phyloP scores from a whole-genome alignment of 2,797 vertebrate species.

The Furcifer pardalis region DNA sequence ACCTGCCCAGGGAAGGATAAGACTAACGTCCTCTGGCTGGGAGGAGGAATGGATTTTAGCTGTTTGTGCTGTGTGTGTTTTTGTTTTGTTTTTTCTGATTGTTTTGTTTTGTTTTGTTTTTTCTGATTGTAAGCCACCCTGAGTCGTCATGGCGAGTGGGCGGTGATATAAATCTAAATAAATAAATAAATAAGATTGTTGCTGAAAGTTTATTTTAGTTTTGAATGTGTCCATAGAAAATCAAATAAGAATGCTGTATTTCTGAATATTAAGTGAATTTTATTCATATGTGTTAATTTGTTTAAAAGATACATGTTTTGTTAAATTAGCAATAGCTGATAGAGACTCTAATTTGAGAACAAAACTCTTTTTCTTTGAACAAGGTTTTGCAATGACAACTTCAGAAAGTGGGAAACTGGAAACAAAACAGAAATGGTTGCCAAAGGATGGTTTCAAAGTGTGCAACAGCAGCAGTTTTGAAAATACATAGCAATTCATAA shows the following conservation, averaged over 20 bases:
- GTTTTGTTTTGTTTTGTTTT: too few species aligned
- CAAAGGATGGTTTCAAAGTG: not conserved
- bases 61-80: too few species aligned
- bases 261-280: slow-evolving; percentile 43
- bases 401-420: slow-evolving; percentile 39
- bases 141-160: too few species aligned
- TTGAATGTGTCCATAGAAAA: slow-evolving; percentile 35
- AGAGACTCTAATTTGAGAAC: slow-evolving; percentile 40
- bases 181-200: too few species aligned
- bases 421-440: slow-evolving; percentile 10
- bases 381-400: slow-evolving; percentile 13
- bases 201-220: slow-evolving; percentile 3
- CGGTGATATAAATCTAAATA: too few species aligned
- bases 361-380: slow-evolving; percentile 23
- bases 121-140: too few species aligned
- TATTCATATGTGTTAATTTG: slow-evolving; percentile 48
- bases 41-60: too few species aligned
- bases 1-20: too few species aligned
- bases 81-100: too few species aligned
- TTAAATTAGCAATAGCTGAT: slow-evolving; percentile 41
- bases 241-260: slow-evolving; percentile 43
- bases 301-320: slow-evolving; percentile 29
- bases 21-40: too few species aligned
- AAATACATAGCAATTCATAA: slow-evolving; percentile 1
- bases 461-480: slow-evolving; percentile 24